These are phyloP conservation scores for Drosophila sturtevanti DNA, from an alignment of 1,140 invertebrate species.

Conservation along the genomic window DNA sequence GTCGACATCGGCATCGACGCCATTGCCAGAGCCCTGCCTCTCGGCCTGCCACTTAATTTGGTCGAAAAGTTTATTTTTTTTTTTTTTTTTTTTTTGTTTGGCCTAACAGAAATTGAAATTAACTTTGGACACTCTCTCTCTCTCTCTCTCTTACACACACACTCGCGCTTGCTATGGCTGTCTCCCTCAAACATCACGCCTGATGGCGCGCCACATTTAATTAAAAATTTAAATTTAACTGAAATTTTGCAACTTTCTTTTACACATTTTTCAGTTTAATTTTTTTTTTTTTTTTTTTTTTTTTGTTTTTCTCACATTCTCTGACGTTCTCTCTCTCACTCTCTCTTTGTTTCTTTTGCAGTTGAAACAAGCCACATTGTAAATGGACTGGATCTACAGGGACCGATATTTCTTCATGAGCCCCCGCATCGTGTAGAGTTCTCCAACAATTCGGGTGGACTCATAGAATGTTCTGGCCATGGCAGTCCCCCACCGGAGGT, in stretches of 20 bases:
- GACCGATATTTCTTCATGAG: conserved; percentile 89
- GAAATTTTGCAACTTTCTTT: conserved; percentile 22
- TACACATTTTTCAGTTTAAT: conserved; percentile 2
- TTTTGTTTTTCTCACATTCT: conserved; percentile 4
- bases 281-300: neutral
- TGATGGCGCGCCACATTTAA: conserved; percentile 42
- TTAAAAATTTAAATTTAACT: conserved; percentile 60
- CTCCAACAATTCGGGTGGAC: conserved; percentile 91
- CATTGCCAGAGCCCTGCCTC: neutral
- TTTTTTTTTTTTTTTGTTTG: conserved; percentile 18
- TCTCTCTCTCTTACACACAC: neutral
- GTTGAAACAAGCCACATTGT: conserved; percentile 66
- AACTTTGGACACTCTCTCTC: conserved; percentile 60
- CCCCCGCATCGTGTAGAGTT: conserved; percentile 92
- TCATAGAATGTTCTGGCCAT: conserved; percentile 91
- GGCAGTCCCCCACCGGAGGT: conserved; percentile 89
- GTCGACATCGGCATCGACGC: conserved; percentile 2
- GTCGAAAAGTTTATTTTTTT: conserved; percentile 39
- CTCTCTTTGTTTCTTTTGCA: conserved; percentile 41
- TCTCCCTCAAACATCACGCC: conserved; percentile 7
- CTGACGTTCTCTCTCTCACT: neutral
- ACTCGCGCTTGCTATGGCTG: conserved; percentile 24
- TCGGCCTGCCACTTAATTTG: conserved; percentile 55
- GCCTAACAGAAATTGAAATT: conserved; percentile 74
- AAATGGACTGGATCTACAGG: conserved; percentile 88